Evolutionary conservation across 2,797 vertebrate genomes (phyloP).

Genomic region (Antrozous pallidus): DNA sequence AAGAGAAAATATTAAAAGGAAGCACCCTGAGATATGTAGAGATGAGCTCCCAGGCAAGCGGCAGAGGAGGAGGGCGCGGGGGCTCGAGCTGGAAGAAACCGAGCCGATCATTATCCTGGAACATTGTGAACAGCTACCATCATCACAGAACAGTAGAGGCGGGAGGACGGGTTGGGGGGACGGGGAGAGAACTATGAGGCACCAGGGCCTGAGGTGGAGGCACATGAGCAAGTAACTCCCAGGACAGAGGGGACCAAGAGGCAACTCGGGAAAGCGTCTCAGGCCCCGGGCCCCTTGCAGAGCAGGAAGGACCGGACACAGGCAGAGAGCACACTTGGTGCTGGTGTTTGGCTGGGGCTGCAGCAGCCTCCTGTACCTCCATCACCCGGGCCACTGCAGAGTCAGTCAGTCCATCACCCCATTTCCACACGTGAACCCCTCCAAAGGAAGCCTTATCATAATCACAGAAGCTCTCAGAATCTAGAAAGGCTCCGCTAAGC

Average conservation of each 20-base stretch:
- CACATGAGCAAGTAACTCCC: accelerated
- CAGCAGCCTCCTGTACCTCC: too few relatives aligned
- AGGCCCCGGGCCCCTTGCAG: not conserved
- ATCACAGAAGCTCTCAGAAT: not conserved
- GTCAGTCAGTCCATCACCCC: not conserved
- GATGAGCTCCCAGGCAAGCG: conserved; percentile 77
- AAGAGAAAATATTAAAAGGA: conserved; percentile 51
- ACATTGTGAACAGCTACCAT: not conserved
- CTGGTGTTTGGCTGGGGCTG: too few relatives aligned
- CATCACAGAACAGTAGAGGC: not conserved
- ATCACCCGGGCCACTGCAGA: not conserved
- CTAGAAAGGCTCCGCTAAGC: not conserved
- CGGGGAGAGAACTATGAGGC: not conserved
- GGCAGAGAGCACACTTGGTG: too few relatives aligned
- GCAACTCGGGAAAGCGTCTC: not conserved
- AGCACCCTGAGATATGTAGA: conserved; percentile 76
- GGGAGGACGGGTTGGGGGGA: not conserved
- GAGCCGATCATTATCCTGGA: not conserved
- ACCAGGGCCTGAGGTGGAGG: not conserved
- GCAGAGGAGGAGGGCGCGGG: conserved; percentile 28
- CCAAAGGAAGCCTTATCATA: not conserved
- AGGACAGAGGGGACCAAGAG: not conserved
- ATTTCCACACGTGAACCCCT: not conserved
- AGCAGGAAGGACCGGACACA: not conserved
- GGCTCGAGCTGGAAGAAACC: conserved; percentile 56